Evolutionary conservation across 2,113 vertebrate species (phyloP), one percentile per base, ranked within the genome.

Genomic region (Prinia subflava): DNA sequence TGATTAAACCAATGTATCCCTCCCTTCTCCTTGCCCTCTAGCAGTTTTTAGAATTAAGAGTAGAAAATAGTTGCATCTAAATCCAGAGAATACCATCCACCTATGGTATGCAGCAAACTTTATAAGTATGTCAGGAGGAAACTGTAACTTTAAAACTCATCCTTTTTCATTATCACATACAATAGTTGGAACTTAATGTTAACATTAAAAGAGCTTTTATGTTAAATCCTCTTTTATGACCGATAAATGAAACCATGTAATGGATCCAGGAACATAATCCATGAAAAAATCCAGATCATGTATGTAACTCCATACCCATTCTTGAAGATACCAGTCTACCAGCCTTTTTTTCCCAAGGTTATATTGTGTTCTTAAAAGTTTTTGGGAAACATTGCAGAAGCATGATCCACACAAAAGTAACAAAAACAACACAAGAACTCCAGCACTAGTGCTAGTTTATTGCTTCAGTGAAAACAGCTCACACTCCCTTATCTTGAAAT

Each of bases 141-240:
- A 91, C 42, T 22, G 22, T 33, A 44, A 77, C 60, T 76, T 95
- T 76, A 92, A 97, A 97, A 76, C 33, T 9, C 6, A 25, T 77
- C 30, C 44, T 85, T 76, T 91, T 96, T 95, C 70, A 96, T 93
- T 87, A 93, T 63, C 49, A 74, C 24, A 91, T 92, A 87, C 95
- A 96, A 95, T 50, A 93, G 56, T 21, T 92, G 68, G 70, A 96
- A 95, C 33, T 8, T 82, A 80, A 71, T 80, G 35, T 80, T 94
- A 96, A 77, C 92, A 85, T 90, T 96, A 87, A 83, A 95, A 96
- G 28, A 90, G 22, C 11, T 74, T 96, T 75, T 68, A 93, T 78
- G 75, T 69, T 76, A 95, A 94, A 96, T 71, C 42, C 11, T 78
- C 50, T 89, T 92, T 95, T 88, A 88, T 87, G 50, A 71, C 8